These are phyloP conservation scores for Gnathonemus longibarbis DNA, from an alignment of 2,113 vertebrate species.

Conservation along the genomic window DNA sequence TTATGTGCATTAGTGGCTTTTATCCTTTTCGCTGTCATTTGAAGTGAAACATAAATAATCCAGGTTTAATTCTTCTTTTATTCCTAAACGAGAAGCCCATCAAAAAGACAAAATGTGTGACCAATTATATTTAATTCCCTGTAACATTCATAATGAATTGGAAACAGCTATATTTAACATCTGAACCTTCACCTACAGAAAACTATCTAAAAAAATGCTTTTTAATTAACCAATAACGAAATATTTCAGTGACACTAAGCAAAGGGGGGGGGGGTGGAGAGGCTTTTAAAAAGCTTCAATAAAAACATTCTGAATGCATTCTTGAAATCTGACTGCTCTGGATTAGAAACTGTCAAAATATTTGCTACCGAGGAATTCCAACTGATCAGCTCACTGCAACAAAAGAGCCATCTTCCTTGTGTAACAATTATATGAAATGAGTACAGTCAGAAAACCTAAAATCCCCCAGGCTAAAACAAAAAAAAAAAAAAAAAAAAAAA, in stretches of 20 bases:
- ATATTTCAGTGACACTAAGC: conserved; percentile 32
- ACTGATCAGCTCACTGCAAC: conserved; percentile 54
- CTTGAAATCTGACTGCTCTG: conserved; percentile 37
- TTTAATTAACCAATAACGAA: conserved; percentile 53
- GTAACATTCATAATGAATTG: conserved; percentile 39
- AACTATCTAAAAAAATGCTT: conserved; percentile 16
- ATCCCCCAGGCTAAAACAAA: conserved; percentile 61
- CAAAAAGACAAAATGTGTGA: conserved; percentile 16
- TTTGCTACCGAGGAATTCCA: conserved; percentile 58
- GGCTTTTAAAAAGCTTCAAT: conserved; percentile 3
- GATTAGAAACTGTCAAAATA: conserved; percentile 65
- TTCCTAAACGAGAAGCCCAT: neutral
- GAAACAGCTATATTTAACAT: conserved; percentile 46
- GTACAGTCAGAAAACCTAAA: conserved; percentile 70
- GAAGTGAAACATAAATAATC: neutral
- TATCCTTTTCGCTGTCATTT: neutral
- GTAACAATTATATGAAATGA: conserved; percentile 66
- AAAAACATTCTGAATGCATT: conserved; percentile 31
- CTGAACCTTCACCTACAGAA: conserved; percentile 49
- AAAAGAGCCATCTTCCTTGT: conserved; percentile 70
- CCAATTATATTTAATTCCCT: conserved; percentile 50
- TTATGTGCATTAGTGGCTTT: neutral
- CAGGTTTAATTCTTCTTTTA: neutral
- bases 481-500: neutral
- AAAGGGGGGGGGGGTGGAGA: conserved; percentile 20